Base-by-base conservation (phyloP, 2,888 invertebrate genomes). In the Ornithoptera priamus region DNA sequence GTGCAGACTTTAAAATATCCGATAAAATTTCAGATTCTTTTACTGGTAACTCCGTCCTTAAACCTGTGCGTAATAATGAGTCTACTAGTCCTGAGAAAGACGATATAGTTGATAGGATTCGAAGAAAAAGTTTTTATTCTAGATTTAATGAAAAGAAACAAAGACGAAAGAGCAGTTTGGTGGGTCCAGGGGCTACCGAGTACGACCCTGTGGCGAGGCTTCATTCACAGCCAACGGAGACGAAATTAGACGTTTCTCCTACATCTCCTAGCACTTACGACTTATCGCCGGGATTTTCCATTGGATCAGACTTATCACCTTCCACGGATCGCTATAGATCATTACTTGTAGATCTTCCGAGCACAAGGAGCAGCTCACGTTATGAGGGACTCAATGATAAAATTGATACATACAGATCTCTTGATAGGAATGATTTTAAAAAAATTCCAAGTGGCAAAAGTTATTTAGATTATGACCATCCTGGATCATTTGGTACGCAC, bases 61-160 rank as follows among this genome's bases (percentile, higher is more conserved):
- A 73, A 77, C 90, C 80, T 77, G 86, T 78, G 74, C 92, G 85
- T 78, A 93, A 78, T 84, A 93, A 73, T 81, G 94, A 87, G 81
- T 82, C 90, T 36, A 85, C 85, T 46, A 86, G 90, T 17, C 92
- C 93, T 17, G 93, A 95, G 72, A 88, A 87, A 73, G 97, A 97
- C 80, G 97, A 97, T 71, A 95, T 98, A 59, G 95, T 95, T 66
- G 98, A 98, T 80, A 94, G 98, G 78, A 98, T 98, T 78, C 94
- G 97, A 76, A 94, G 98, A 50, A 97, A 97, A 84, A 97, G 97
- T 84, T 98, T 97, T 88, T 98, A 97, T 82, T 95, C 96, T 18
- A 93, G 97, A 75, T 98, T 98, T 83, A 97, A 98, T 83, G 97
- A 97, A 81, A 95, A 96, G 82, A 96, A 96, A 78, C 94, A 94